phyloP scores from a whole-genome alignment of 2,888 invertebrate species.

The Ferrisia virgata region DNA sequence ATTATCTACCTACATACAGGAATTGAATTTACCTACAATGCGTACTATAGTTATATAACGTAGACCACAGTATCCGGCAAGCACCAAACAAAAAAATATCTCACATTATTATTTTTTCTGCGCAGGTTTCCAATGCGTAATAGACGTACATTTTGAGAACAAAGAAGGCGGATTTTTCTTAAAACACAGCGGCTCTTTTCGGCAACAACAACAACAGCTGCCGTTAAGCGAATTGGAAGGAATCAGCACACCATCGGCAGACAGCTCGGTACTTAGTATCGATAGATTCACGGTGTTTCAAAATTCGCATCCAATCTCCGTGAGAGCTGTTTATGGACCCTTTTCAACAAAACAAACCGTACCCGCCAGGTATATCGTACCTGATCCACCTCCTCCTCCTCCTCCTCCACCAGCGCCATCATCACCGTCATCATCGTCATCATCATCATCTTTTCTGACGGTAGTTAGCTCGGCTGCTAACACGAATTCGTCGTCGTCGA shows the following conservation, averaged over 20 bases:
- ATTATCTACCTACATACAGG: background rate
- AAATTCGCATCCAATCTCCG: conserved; percentile 84
- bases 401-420: too few relatives aligned
- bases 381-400: conserved; percentile 62
- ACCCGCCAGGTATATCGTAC: conserved; percentile 82
- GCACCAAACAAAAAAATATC: background rate
- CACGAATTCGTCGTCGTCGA: conserved; percentile 75
- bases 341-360: conserved; percentile 94
- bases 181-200: conserved; percentile 59
- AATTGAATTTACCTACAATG: background rate
- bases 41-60: background rate
- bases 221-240: conserved; percentile 53
- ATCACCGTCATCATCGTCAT: too few relatives aligned
- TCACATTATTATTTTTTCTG: too few relatives aligned
- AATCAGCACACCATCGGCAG: conserved; percentile 46
- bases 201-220: conserved; percentile 51
- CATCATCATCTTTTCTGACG: conserved; percentile 48
- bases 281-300: conserved; percentile 90
- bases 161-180: conserved; percentile 88
- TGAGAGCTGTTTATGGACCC: conserved; percentile 88
- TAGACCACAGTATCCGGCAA: background rate
- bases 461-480: background rate
- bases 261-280: conserved; percentile 67
- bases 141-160: conserved; percentile 88
- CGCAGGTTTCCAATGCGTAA: conserved; percentile 67